Evolutionary conservation across 2,797 vertebrate genomes (phyloP), one percentile per base, ranked within the genome.

Genomic region (Todus mexicanus): DNA sequence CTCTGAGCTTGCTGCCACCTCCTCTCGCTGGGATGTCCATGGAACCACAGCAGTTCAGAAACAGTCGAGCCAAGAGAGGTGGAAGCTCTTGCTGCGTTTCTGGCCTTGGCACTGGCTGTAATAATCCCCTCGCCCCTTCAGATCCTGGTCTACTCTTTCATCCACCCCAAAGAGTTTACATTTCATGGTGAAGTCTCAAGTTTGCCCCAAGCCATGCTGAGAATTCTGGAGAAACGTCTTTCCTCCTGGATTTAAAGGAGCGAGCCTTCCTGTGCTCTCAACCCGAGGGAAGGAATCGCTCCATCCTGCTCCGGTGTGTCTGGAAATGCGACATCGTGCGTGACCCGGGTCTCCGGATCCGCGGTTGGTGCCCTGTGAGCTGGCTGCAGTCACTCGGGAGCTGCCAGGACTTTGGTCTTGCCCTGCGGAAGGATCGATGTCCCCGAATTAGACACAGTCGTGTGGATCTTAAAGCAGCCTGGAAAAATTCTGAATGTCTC

Each of bases 251-350:
- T 26, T 68, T 27, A 7, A 11, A 38, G 0, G 16, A 76, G 33
- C 11, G 2, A 19, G 1, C 2, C 2, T 38, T 38, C 27, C 31
- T 69, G 10, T 4, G 37, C 29, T 15, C 80, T 35, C 33, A 6
- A 2, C 33, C 7, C 8, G 0, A 11, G 53, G 0, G 42, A 31
- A 27, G 81, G 45, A 13, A 26, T 19, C 2, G 3, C 47, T 65
- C 10, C 12, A 0, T 50, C 69, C 48, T 25, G 75, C 70, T 6
- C 0, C 26, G 2, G 16, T 0, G 2, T 64, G 11, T 7, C 60
- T 26, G 66, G 8, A 26, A 26, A 42, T 0, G 6, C 1, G 9
- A 22, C 15, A 37, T 9, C 12, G 42, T 3, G 14, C 5, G 38
- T 22, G 70, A 38, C 10, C 26, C 3, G 1, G 16, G 17, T 19